A percentile compares a stretch with the other conserved stretches of the same genome.
These are phyloP conservation scores for Operophtera brumata DNA, from an alignment of 2,888 invertebrate genomes.

Conservation along the genomic window DNA sequence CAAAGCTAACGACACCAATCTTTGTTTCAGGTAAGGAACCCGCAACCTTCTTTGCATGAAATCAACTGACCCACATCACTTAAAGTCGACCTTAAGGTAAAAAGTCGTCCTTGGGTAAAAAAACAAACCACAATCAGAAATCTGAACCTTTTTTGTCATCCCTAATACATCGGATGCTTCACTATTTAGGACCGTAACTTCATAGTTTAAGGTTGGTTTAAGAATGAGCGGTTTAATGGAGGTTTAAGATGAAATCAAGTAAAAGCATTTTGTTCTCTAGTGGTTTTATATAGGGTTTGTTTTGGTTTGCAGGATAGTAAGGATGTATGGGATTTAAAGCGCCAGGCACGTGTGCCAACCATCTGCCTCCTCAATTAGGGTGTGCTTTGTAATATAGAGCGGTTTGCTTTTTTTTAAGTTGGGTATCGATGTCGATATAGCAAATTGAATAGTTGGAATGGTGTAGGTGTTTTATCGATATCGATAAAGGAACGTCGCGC, in stretches of 20 bases:
- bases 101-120: constrained; percentile 36
- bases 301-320: constrained; percentile 1
- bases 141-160: constrained; percentile 24
- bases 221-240: not conserved
- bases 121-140: constrained; percentile 30
- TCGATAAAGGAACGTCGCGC: constrained; percentile 12
- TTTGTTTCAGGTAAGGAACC: constrained; percentile 47
- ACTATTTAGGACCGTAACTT: not conserved
- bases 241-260: not conserved
- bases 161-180: not conserved
- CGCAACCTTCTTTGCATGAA: not conserved
- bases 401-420: constrained; percentile 26
- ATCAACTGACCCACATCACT: constrained; percentile 32
- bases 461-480: constrained; percentile 12
- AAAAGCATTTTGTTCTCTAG: constrained; percentile 8
- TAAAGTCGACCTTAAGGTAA: constrained; percentile 23
- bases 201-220: not conserved
- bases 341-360: constrained; percentile 40
- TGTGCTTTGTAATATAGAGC: constrained; percentile 32
- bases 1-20: constrained; percentile 7
- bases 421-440: constrained; percentile 24
- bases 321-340: constrained; percentile 26
- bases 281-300: constrained; percentile 3
- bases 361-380: constrained; percentile 62
- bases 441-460: constrained; percentile 16